Base-by-base conservation (phyloP, 2,888 invertebrate species). In the Bhutanitis thaidina region DNA sequence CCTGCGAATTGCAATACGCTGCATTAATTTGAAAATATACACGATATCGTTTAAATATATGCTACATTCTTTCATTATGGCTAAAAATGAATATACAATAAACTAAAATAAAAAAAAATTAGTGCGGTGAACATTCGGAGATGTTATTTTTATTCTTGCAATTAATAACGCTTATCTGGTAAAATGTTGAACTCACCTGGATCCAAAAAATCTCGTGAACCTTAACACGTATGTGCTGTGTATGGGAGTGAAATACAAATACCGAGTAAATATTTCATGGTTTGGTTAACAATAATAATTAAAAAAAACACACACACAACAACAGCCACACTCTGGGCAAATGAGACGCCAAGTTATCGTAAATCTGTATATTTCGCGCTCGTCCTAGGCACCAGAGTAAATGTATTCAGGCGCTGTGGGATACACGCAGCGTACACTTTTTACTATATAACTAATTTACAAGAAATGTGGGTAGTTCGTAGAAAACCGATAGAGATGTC, bases 311-410 rank as follows among this genome's bases (percentile, higher is more conserved):
- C n/a, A n/a, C n/a, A n/a, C n/a, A n/a, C n/a, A n/a, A n/a, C n/a
- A n/a, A n/a, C n/a, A n/a, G 8, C 7, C 9, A 32, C 12, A 13
- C 5, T 4, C 7, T 34, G 4, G 13, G 43, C n/a, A 47, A 60
- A 59, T 57, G 43, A 57, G 30, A 58, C 54, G 55, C 57, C 30
- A 29, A 25, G 12, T 68, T 20, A 69, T 73, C 80, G 79, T 75
- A 82, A 80, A 82, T 79, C 66, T 73, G 71, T 83, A 83, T 83
- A 82, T 81, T 81, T 78, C 12, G 67, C 67, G 69, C 65, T 62
- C 65, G 62, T 61, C 62, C 65, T 66, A 62, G 58, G 30, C 63
- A 67, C 65, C 69, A 61, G 60, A 67, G 60, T 67, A 47, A 43
- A 43, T 44, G 16, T 69, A 69, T 74, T 67, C 65, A 56, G 65